phyloP scores from a whole-genome alignment of 2,888 invertebrate genomes.

The Cerastis rubricosa region DNA sequence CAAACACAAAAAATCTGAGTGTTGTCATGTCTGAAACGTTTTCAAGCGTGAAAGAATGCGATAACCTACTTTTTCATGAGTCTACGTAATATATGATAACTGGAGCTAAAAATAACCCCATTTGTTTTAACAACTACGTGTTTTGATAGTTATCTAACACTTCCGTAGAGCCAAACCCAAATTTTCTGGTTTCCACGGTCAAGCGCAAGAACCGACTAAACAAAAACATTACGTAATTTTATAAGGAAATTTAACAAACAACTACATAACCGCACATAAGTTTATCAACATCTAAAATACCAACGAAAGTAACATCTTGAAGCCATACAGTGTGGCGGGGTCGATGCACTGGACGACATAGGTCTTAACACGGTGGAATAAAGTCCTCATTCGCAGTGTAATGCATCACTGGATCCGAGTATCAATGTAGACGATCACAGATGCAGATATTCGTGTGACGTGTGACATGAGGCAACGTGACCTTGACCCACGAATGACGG shows the following conservation, averaged over 20 bases:
- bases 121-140: constrained; percentile 28
- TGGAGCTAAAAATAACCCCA: constrained; percentile 33
- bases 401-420: constrained; percentile 72
- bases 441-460: constrained; percentile 86
- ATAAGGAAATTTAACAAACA: constrained; percentile 57
- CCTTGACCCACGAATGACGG: constrained; percentile 89
- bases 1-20: constrained; percentile 25
- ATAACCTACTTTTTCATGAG: constrained; percentile 36
- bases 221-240: constrained; percentile 61
- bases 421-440: constrained; percentile 89
- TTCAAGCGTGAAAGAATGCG: constrained; percentile 23
- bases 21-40: constrained; percentile 19
- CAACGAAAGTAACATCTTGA: constrained; percentile 86
- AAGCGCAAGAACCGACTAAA: constrained; percentile 49
- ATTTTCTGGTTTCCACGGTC: constrained; percentile 48
- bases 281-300: constrained; percentile 79
- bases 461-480: constrained; percentile 84
- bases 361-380: constrained; percentile 78
- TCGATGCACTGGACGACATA: constrained; percentile 86
- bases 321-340: constrained; percentile 80
- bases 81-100: constrained; percentile 41
- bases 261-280: constrained; percentile 74
- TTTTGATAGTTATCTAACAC: constrained; percentile 54
- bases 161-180: constrained; percentile 41
- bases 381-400: constrained; percentile 76